Conservation (phyloP, 35 echinoderm and acorn worm species). For the Amphiura filiformis region DNA sequence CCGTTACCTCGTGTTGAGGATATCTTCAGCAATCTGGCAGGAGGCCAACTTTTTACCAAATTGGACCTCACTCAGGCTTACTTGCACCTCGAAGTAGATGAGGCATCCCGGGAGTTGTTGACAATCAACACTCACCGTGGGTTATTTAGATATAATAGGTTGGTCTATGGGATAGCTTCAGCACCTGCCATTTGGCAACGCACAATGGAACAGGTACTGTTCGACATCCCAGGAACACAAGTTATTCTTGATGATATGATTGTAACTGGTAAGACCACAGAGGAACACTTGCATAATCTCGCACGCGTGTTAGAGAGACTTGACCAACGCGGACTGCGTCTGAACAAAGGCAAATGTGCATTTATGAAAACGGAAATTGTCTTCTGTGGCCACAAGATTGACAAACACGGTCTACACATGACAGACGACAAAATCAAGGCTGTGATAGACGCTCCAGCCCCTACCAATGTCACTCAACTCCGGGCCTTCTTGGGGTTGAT, state of each 20-base stretch:
- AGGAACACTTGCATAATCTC: conserved; percentile 26
- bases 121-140: conserved; percentile 55
- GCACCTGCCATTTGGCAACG: conserved; percentile 58
- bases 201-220: conserved; percentile 39
- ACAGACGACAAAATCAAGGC: conserved; percentile 37
- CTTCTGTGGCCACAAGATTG: conserved; percentile 48
- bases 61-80: conserved; percentile 53
- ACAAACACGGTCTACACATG: conserved; percentile 37
- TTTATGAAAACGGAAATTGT: conserved; percentile 29
- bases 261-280: conserved; percentile 28
- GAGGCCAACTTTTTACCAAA: conserved; percentile 36
- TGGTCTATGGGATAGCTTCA: conserved; percentile 50
- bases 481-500: conserved; percentile 48
- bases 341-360: conserved; percentile 50
- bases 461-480: conserved; percentile 47
- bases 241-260: conserved; percentile 52
- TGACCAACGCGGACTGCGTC: conserved; percentile 21
- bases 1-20: conserved; percentile 51
- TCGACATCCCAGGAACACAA: conserved; percentile 22
- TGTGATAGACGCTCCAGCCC: conserved; percentile 30
- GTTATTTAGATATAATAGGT: conserved; percentile 22
- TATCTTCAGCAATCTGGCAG: conserved; percentile 33
- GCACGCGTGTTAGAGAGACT: conserved; percentile 18
- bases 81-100: conserved; percentile 37
- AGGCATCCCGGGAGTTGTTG: conserved; percentile 11